Base-by-base conservation (phyloP, 2,113 vertebrate genomes). In the Pterophyllum scalare region DNA sequence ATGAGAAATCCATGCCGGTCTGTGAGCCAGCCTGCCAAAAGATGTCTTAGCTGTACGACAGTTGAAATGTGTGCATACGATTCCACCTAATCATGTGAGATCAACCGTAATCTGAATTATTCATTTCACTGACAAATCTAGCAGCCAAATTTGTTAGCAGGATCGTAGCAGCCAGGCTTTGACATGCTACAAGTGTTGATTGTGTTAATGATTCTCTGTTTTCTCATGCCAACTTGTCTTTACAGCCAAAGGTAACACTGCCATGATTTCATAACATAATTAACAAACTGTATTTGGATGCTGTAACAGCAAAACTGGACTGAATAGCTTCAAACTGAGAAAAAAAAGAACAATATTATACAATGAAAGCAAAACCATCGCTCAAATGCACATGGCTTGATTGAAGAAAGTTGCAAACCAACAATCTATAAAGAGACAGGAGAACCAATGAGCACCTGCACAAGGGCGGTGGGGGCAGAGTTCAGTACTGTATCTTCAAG, bases 71-170 rank as follows among this genome's bases (percentile, higher is more conserved):
- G 87, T 80, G 80, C 56, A 86, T 83, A 59, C 76, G 77, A 89
- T 92, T 83, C 79, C 83, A 79, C 64, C 59, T 84, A 83, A 91
- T 93, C 74, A 70, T 49, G 31, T 86, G 75, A 86, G 80, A 91
- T 88, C 84, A 77, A 58, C 65, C 70, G 58, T 38, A 86, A 83
- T 93, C 40, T 65, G 65, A 81, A 74, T 59, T 52, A 46, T 88
- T 78, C 7, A 61, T 62, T 67, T 83, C 28, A 52, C 46, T 60
- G 58, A 60, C 9, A 14, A 35, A 43, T 46, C 40, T 22, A 56
- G 67, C 79, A 80, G 35, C 35, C 56, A 59, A 61, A 80, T 83
- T 33, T 89, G 81, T 9, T 26, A 81, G 52, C 67, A 65, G 82
- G 80, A 84, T 85, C 15, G 14, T 15, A n/a, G 79, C 59, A 67